Percentiles rank a stretch among this genome's conserved stretches.
Evolutionary conservation across 2,888 invertebrate genomes (phyloP).

Genomic region (Anaspis maculata): DNA sequence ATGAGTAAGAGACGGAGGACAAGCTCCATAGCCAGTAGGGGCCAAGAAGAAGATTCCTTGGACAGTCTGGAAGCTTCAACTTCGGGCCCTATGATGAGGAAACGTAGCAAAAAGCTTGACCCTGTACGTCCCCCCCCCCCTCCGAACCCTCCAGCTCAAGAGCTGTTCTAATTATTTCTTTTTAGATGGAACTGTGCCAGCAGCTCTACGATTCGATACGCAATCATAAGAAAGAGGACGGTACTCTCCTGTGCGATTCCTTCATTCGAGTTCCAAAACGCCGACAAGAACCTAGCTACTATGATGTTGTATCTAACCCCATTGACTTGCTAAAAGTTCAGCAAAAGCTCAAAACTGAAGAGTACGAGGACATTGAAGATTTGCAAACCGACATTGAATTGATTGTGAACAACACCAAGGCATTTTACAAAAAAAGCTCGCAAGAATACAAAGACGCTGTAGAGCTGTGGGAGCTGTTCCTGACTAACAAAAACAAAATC

Average conservation of each 20-base stretch:
- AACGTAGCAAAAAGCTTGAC: slow-evolving; percentile 66
- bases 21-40: slow-evolving; percentile 73
- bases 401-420: slow-evolving; percentile 88
- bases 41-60: slow-evolving; percentile 63
- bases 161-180: slow-evolving; percentile 18
- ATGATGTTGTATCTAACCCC: slow-evolving; percentile 87
- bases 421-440: slow-evolving; percentile 83
- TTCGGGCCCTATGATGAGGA: slow-evolving; percentile 44
- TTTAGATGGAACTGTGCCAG: slow-evolving; percentile 76
- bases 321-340: slow-evolving; percentile 93
- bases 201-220: slow-evolving; percentile 88
- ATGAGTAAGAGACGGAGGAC: slow-evolving; percentile 78
- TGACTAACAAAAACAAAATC: slow-evolving; percentile 47
- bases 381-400: slow-evolving; percentile 84
- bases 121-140: too few relatives aligned
- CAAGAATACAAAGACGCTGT: slow-evolving; percentile 85
- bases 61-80: slow-evolving; percentile 53
- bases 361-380: slow-evolving; percentile 90
- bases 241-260: slow-evolving; percentile 80
- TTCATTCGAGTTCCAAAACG: slow-evolving; percentile 93
- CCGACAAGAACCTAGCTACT: slow-evolving; percentile 83
- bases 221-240: slow-evolving; percentile 87
- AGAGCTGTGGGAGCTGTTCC: slow-evolving; percentile 79
- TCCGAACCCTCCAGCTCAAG: too few relatives aligned
- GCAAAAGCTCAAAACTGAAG: slow-evolving; percentile 94